Evolutionary conservation across 2,888 invertebrate genomes (phyloP), one percentile per base, ranked within the genome.

Genomic region (Nomada fucata): DNA sequence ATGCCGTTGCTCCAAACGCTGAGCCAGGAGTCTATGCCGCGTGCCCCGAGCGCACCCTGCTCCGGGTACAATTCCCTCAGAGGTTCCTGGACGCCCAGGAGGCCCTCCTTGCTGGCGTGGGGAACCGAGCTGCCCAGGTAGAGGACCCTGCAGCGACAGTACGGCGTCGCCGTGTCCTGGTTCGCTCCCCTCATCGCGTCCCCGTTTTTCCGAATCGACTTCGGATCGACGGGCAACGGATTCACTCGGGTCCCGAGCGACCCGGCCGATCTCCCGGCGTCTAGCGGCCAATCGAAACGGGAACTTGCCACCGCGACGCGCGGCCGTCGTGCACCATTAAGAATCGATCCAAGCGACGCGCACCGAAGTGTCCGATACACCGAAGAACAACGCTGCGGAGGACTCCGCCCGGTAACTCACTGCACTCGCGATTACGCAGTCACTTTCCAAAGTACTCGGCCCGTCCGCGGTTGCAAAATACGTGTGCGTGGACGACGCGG

Each of bases 1-100:
- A 99, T 96, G 68, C 99, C 99, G 93, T 99, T 99, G 85, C 98
- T 98, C 98, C 98, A 99, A 70, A 99, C 98, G 88, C 98, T 98
- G 73, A 99, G 95, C 98, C 98, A 98, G 87, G 99, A 98, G 94
- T 98, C 98, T 91, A 98, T 97, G 91, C 99, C 98, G 92, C 97
- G 96, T 86, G 97, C 97, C 11, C 97, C 96, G 83, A 97, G 95
- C 80, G 98, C 97, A 81, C 98, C 98, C 94, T 98, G 98, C 87
- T 98, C 98, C 79, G 99, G 98, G 94, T 99, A 99, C 78, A 99
- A 95, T 92, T 99, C 99, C 89, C 98, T 96, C 89, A 99, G 94
- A 2, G 99, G 99, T 94, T 99, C 99, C 95, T 99, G 99, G 87
- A 99, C 98, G 76, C 98, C 98, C 92, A 99, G 98, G 67, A 99